phyloP scores from a whole-genome alignment of 2,113 vertebrate species.

The Hucho hucho region DNA sequence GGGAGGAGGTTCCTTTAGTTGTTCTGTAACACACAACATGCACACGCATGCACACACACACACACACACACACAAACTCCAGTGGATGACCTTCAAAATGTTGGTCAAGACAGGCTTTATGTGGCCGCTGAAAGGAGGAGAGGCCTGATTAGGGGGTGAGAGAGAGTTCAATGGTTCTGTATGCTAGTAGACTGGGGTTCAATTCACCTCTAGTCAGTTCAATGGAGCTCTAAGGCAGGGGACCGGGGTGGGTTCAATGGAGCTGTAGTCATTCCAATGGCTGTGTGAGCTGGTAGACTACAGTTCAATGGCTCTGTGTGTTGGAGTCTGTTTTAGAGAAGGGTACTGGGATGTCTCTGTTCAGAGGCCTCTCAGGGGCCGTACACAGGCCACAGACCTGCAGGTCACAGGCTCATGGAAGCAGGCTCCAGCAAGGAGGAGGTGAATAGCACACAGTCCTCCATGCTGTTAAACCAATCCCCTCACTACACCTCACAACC shows the following conservation, averaged over 20 bases:
- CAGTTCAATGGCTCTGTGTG: slow-evolving; percentile 50
- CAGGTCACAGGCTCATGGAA: slow-evolving; percentile 49
- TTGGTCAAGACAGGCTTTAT: slow-evolving; percentile 77
- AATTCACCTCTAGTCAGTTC: slow-evolving; percentile 48
- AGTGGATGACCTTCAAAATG: slow-evolving; percentile 79
- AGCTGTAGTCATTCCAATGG: too few species aligned
- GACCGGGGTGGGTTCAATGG: too few species aligned
- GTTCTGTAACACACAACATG: slow-evolving; percentile 34
- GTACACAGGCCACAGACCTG: slow-evolving; percentile 61
- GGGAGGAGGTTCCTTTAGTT: slow-evolving; percentile 67
- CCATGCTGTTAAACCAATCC: slow-evolving; percentile 61
- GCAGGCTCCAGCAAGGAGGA: slow-evolving; percentile 30
- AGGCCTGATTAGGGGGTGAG: slow-evolving; percentile 76
- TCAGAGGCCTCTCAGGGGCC: slow-evolving; percentile 63
- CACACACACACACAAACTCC: slow-evolving; percentile 59
- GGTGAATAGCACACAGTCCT: slow-evolving; percentile 39
- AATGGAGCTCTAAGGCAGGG: too few species aligned
- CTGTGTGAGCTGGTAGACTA: slow-evolving; percentile 59
- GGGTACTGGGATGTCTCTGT: slow-evolving; percentile 69
- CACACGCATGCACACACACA: too few species aligned
- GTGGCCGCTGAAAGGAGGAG: slow-evolving; percentile 71
- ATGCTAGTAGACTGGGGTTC: slow-evolving; percentile 58
- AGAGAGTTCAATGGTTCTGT: slow-evolving; percentile 69
- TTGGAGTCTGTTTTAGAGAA: slow-evolving; percentile 45
- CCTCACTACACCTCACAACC: slow-evolving; percentile 44